phyloP scores from a whole-genome alignment of 2,888 invertebrate species.

The Ennomos quercinarius region DNA sequence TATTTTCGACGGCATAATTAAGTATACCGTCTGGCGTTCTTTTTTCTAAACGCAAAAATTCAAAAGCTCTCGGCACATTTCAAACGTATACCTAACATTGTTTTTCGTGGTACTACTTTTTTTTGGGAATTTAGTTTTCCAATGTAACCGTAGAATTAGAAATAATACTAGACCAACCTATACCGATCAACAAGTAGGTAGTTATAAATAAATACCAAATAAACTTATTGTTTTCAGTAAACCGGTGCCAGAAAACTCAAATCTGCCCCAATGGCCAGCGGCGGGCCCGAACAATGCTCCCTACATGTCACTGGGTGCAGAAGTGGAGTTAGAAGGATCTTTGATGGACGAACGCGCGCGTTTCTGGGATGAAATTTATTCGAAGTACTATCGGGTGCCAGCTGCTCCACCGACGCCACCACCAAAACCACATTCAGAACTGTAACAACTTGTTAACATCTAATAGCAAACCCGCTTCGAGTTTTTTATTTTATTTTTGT shows the following conservation, averaged over 20 bases:
- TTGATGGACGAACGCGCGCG: constrained; percentile 43
- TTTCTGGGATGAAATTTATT: constrained; percentile 61
- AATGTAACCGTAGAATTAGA: too few species aligned
- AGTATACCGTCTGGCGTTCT: too few species aligned
- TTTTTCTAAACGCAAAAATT: too few species aligned
- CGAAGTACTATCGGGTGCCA: constrained; percentile 50
- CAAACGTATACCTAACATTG: too few species aligned
- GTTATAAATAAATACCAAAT: constrained; percentile 10
- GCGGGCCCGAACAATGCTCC: constrained; percentile 45
- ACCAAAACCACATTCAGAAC: constrained; percentile 25
- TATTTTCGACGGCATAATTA: too few species aligned
- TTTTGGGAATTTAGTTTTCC: too few species aligned
- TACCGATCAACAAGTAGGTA: too few species aligned
- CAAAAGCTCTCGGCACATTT: too few species aligned
- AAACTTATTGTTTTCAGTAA: constrained; percentile 43
- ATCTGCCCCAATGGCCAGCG: constrained; percentile 51
- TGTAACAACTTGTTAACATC: constrained; percentile 7
- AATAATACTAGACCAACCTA: too few species aligned
- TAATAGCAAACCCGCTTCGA: too few species aligned
- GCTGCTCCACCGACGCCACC: constrained; percentile 42
- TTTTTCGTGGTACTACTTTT: too few species aligned
- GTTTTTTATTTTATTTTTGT: too few species aligned
- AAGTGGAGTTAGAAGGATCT: constrained; percentile 42
- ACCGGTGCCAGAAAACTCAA: constrained; percentile 48
- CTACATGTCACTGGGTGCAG: constrained; percentile 50